Evolutionary conservation across 1,140 invertebrate species (phyloP).

Genomic region (Maconellicoccus hirsutus): DNA sequence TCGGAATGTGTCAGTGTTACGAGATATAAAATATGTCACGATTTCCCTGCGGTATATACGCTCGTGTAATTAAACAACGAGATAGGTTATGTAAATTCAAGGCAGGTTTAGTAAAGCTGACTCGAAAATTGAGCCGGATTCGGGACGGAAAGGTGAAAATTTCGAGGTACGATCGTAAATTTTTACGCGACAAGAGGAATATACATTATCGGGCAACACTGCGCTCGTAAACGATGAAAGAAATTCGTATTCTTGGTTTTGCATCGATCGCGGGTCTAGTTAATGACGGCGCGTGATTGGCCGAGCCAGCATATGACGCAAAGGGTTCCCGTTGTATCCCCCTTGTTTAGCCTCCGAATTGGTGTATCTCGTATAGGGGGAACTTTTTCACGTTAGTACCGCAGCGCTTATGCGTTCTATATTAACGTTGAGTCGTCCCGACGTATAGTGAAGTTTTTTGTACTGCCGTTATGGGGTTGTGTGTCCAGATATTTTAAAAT

Average conservation of each 20-base stretch:
- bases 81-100: no score
- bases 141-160: no score
- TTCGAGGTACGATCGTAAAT: no score
- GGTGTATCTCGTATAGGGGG: not conserved
- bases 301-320: not conserved
- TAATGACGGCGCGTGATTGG: not conserved
- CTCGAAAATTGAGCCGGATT: no score
- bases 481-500: not conserved
- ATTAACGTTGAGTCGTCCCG: not conserved
- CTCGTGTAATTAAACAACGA: no score
- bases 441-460: not conserved
- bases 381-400: slow-evolving; percentile 18
- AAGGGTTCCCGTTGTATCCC: slow-evolving; percentile 10
- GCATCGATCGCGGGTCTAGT: not conserved
- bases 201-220: not conserved
- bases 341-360: not conserved
- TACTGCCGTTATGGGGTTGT: slow-evolving; percentile 21
- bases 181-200: no score
- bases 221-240: not conserved
- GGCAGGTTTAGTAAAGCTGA: no score
- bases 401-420: slow-evolving; percentile 5
- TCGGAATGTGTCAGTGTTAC: no score
- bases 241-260: not conserved
- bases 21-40: no score
- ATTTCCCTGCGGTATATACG: no score